Base-by-base conservation (phyloP, 1,140 invertebrate genomes). In the Agrypnia vestita region DNA sequence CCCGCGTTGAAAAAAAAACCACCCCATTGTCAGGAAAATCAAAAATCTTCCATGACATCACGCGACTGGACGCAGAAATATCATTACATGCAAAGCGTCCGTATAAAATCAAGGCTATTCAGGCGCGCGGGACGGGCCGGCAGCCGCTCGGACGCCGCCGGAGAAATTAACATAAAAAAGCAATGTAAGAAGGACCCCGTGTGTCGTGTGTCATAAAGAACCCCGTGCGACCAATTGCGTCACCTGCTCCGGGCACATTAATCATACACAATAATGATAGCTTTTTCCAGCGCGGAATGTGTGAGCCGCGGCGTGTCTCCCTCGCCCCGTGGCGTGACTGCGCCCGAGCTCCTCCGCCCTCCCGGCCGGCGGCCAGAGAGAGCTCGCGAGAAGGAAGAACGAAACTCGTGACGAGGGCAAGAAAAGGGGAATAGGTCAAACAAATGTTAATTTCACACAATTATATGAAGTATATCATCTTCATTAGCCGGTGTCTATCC, bases 121-220 rank as follows among this genome's bases (percentile, higher is more conserved):
- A 25, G 25, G 21, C 51, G 21, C 12, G 4, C n/a, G 11, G 62
- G 21, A n/a, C 25, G 12, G 61, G 61, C 9, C 61, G 35, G 49
- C n/a, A 19, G 75, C 17, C 35, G 53, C n/a, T 10, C 59, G 56
- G 62, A 47, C 43, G 73, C 59, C 53, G 25, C 13, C 12, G 3
- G 67, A 43, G 15, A 74, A 82, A 82, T 82, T 82, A 74, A 55
- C 81, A 82, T 82, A 82, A 82, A 82, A 82, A 82, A 80, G 81
- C 78, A 69, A 80, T 82, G 69, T 76, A 71, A 75, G 77, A 74
- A 78, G 64, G 74, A 44, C 62, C 73, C 77, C 78, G 78, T 82
- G 76, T 82, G 81, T 80, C 81, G 81, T 82, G 81, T 82, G 81
- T 82, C 81, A 80, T 82, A 80, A 82, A 82, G 81, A 82, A 82